phyloP scores from a whole-genome alignment of 2,888 invertebrate species.

The Rhogogaster chlorosoma region DNA sequence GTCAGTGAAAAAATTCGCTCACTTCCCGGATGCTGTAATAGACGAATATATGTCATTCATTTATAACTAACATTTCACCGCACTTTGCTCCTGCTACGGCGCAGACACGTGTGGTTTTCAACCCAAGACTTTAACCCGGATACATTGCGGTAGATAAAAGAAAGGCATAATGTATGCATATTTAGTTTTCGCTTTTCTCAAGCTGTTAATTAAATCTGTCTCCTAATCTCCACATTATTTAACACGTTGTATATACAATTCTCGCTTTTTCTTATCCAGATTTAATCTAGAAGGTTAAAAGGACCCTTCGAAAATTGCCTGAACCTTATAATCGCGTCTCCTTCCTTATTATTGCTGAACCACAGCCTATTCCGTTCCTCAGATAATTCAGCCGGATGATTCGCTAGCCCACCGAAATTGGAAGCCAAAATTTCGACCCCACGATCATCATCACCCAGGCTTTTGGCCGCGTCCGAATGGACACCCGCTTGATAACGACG shows the following conservation, averaged over 20 bases:
- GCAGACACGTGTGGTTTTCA: neutral
- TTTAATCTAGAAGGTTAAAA: neutral
- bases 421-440: neutral
- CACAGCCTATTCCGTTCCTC: neutral
- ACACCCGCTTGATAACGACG: neutral
- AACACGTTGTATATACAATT: neutral
- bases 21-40: neutral
- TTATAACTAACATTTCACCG: neutral
- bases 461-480: neutral
- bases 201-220: neutral
- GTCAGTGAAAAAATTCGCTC: neutral
- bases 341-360: neutral
- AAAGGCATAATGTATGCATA: neutral
- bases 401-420: neutral
- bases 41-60: neutral
- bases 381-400: neutral
- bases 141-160: constrained; percentile 12
- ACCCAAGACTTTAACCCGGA: neutral
- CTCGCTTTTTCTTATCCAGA: neutral
- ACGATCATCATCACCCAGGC: neutral
- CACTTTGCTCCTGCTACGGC: neutral
- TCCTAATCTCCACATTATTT: neutral
- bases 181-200: neutral
- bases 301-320: neutral
- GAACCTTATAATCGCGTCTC: neutral